Evolutionary conservation across 1,140 invertebrate genomes (phyloP).

Genomic region (Meteorus sp.): DNA sequence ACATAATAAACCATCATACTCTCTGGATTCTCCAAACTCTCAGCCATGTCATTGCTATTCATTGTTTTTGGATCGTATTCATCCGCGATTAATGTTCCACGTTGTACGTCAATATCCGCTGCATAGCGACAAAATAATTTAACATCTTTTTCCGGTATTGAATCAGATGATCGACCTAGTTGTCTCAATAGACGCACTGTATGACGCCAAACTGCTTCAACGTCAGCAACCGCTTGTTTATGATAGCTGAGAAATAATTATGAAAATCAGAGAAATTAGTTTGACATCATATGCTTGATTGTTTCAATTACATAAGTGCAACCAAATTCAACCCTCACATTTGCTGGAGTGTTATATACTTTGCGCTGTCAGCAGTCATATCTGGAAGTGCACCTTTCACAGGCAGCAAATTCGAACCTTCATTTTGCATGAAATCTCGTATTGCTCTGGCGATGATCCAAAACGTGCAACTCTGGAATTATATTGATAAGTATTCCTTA

Average conservation of each 20-base stretch:
- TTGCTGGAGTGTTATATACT: slow-evolving; percentile 90
- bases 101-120: slow-evolving; percentile 74
- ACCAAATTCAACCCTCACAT: too few species aligned
- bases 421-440: slow-evolving; percentile 85
- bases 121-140: slow-evolving; percentile 86
- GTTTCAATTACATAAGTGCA: too few species aligned
- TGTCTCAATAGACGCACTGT: slow-evolving; percentile 79
- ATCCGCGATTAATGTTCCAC: slow-evolving; percentile 77
- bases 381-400: slow-evolving; percentile 92
- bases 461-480: slow-evolving; percentile 73
- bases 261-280: background rate
- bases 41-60: slow-evolving; percentile 62
- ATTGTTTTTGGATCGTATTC: slow-evolving; percentile 71
- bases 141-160: slow-evolving; percentile 77
- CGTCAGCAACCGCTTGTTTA: slow-evolving; percentile 80
- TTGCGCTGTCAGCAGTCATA: slow-evolving; percentile 94
- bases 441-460: slow-evolving; percentile 93
- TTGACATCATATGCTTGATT: background rate
- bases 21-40: slow-evolving; percentile 75
- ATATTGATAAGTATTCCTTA: slow-evolving; percentile 17
- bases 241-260: slow-evolving; percentile 65
- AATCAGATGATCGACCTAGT: slow-evolving; percentile 71
- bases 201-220: slow-evolving; percentile 77
- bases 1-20: slow-evolving; percentile 90
- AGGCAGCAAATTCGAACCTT: slow-evolving; percentile 82